These are phyloP conservation scores for Ceratosolen solmsi DNA, from an alignment of 1,140 invertebrate genomes.

Conservation along the genomic window DNA sequence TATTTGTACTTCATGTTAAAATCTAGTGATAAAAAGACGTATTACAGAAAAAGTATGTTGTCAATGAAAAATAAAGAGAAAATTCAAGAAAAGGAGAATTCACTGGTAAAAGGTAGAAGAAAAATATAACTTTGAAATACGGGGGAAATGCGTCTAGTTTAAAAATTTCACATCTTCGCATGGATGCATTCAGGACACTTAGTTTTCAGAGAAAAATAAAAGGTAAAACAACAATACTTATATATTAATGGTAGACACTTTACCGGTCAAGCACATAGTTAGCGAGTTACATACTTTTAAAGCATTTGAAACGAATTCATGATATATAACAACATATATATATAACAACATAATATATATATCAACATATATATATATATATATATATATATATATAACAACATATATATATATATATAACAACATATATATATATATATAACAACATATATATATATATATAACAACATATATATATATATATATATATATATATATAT, in stretches of 20 bases:
- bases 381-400: too few relatives aligned
- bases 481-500: neutral
- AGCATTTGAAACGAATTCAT: neutral
- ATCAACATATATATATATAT: neutral
- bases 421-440: too few relatives aligned
- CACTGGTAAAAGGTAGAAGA: neutral
- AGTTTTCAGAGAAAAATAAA: neutral
- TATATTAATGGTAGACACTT: neutral
- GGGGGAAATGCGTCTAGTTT: neutral
- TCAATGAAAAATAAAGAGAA: neutral
- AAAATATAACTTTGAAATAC: slow-evolving; percentile 21
- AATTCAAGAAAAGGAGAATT: neutral
- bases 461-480: too few relatives aligned
- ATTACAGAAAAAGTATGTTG: neutral
- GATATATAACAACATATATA: too few relatives aligned
- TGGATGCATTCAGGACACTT: neutral
- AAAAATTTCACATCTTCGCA: too few relatives aligned
- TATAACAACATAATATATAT: too few relatives aligned
- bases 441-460: too few relatives aligned
- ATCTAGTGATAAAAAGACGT: neutral
- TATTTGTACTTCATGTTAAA: slow-evolving; percentile 5
- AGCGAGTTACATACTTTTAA: neutral
- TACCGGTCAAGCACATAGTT: neutral
- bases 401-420: too few relatives aligned
- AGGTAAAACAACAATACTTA: neutral